These are phyloP conservation scores for Diabrotica undecimpunctata DNA, from an alignment of 1,140 invertebrate genomes.

Conservation along the genomic window DNA sequence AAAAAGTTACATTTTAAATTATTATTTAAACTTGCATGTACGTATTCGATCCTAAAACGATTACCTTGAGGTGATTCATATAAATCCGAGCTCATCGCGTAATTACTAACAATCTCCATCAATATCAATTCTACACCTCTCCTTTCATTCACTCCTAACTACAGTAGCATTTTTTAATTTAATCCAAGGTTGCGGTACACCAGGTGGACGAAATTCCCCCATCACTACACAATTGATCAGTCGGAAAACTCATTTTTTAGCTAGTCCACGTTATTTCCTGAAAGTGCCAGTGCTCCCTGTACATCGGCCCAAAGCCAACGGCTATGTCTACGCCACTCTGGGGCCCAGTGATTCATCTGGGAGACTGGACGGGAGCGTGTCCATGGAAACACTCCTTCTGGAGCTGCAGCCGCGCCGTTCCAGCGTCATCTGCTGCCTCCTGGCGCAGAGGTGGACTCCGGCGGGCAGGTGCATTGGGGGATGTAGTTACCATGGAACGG, in stretches of 20 bases:
- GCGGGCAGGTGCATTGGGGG: too few relatives aligned
- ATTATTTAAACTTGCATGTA: too few relatives aligned
- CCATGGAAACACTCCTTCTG: conserved; percentile 34
- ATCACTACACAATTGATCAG: conserved; percentile 25
- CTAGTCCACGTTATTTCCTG: conserved; percentile 25
- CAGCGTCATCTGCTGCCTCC: conserved; percentile 32
- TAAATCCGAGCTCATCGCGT: too few relatives aligned
- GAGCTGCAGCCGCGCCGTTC: conserved; percentile 10
- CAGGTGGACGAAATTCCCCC: conserved; percentile 10
- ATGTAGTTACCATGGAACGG: too few relatives aligned
- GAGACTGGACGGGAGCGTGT: conserved; percentile 21
- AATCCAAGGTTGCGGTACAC: conserved; percentile 1
- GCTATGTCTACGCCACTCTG: conserved; percentile 9
- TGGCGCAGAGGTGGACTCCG: conserved; percentile 11
- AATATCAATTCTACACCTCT: too few relatives aligned
- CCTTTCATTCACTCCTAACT: neutral
- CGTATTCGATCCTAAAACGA: too few relatives aligned
- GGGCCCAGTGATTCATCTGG: conserved; percentile 15
- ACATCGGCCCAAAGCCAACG: conserved; percentile 8
- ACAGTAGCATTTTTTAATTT: conserved; percentile 8
- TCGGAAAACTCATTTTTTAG: conserved; percentile 32
- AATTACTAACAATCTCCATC: too few relatives aligned
- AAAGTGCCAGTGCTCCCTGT: conserved; percentile 27
- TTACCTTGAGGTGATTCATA: too few relatives aligned
- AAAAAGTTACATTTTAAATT: too few relatives aligned